Evolutionary conservation across 2,888 invertebrate genomes (phyloP), one percentile per base, ranked within the genome.

Genomic region (Alloscopus bannaensis): DNA sequence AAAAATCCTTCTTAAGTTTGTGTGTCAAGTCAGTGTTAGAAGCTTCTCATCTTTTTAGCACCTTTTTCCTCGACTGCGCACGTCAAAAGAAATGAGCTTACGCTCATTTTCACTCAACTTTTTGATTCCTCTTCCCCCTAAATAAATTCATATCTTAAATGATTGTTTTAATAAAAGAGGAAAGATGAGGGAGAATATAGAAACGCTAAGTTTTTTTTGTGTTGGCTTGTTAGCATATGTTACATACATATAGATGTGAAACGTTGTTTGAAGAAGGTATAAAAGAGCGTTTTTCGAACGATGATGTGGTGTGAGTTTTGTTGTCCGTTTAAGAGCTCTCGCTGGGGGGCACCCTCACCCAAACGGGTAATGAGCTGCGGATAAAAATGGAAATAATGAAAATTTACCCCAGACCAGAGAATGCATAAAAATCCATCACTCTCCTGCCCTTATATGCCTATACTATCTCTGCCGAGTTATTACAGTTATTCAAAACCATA

Each of bases 311-410:
- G 50, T 62, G 50, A 47, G 42, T 52, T 72, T 64, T 62, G 29
- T 70, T 57, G 40, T 75, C 66, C 66, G 75, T 66, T 68, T 75
- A 68, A 75, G 26, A 68, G 59, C 68, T 66, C 75, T 75, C 75
- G 50, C 75, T 75, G 75, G 75, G 75, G 75, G 75, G 75, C 68
- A 75, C 68, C 70, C 66, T 75, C 66, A 66, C 68, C 68, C 68
- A 75, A n/a, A n/a, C n/a, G n/a, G 57, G 68, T 75, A 75, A 75
- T 75, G 75, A 75, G 75, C 36, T 75, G 59, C 22, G 40, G 68
- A 75, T 75, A 75, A 57, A 75, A 75, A 75, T 75, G 75, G 75
- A 42, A 66, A 40, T 65, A 75, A 66, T 42, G 65, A 73, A 66
- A 75, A n/a, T n/a, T 75, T 75, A 59, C 66, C 24, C 60, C 50